A percentile compares a stretch with the other conserved stretches of the same genome.
Evolutionary conservation across 1,140 invertebrate genomes (phyloP).

Genomic region (Orchestia grillus): DNA sequence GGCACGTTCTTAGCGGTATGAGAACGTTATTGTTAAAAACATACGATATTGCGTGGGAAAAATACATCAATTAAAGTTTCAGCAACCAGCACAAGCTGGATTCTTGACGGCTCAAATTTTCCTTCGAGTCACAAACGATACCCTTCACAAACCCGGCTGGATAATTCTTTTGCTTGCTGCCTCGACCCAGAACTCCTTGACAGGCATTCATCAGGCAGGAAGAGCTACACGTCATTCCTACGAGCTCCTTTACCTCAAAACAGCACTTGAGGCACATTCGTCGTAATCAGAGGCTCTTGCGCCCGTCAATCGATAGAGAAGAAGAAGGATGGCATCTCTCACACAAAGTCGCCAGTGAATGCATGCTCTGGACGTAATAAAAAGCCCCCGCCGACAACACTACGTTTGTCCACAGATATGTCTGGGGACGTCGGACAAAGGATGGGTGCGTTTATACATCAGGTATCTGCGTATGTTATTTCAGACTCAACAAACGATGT

Average conservation of each 20-base stretch:
- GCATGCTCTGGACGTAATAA: background rate
- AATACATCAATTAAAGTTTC: background rate
- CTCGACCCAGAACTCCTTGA: background rate
- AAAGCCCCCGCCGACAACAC: background rate
- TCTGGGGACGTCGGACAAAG: background rate
- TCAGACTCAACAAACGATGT: background rate
- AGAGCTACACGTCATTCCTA: background rate
- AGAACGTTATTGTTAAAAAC: background rate
- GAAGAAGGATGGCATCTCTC: background rate
- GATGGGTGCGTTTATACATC: background rate
- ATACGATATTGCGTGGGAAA: background rate
- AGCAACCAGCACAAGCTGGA: background rate
- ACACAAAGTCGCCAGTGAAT: background rate
- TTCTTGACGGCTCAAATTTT: background rate
- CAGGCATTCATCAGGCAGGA: background rate
- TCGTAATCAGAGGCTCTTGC: constrained; percentile 6
- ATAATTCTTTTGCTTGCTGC: background rate
- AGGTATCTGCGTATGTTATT: background rate
- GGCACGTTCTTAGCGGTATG: background rate
- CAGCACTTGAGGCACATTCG: background rate
- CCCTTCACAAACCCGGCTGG: background rate
- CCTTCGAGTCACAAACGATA: background rate
- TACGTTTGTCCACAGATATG: background rate
- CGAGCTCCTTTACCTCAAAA: background rate
- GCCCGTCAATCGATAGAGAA: background rate